Base-by-base conservation (phyloP, 2,888 invertebrate species). In the Molorchus minor region DNA sequence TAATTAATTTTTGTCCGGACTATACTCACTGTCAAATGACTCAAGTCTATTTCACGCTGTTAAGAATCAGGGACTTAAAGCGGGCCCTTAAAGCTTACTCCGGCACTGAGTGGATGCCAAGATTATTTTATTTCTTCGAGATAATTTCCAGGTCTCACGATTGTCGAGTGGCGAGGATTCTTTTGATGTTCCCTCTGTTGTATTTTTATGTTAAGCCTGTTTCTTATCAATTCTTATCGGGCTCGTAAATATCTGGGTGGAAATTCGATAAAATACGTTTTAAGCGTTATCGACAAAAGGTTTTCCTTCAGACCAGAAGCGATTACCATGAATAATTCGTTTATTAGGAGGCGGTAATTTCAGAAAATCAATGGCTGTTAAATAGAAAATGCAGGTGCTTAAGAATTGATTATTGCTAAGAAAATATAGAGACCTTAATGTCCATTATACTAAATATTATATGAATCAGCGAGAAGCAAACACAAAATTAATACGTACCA, bases 301-400 rank as follows among this genome's bases (percentile, higher is more conserved):
- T 20, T 17, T 3, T 7, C 19, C 40, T 2, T 40, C 40, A 12
- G 40, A 40, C n/a, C n/a, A n/a, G n/a, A n/a, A 25, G 7, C 38
- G 38, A 49, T 49, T 49, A 49, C 15, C 49, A 49, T 49, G 49
- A 49, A 38, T 49, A 49, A 49, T 49, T 49, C 29, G 49, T 25
- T 49, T 21, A 49, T 38, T 15, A 21, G 38, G 38, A 29, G 16
- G 4, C 29, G 38, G 38, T 25, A 38, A 38, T 25, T 33, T 49
- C 16, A 49, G 21, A 25, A 49, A 49, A 38, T 49, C 38, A 38
- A 20, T 3, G 36, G 47, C 10, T 20, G 15, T 36, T 15, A 29
- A 41, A 12, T 20, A 19, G 36, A 15, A 36, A 47, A 35, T 13
- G 20, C 10, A 33, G 3, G 21, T 35, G 20, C 21, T 47, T 47